Evolutionary conservation across 2,888 invertebrate species (phyloP), one percentile per base, ranked within the genome.

Genomic region (Branchinecta sandiegonensis): DNA sequence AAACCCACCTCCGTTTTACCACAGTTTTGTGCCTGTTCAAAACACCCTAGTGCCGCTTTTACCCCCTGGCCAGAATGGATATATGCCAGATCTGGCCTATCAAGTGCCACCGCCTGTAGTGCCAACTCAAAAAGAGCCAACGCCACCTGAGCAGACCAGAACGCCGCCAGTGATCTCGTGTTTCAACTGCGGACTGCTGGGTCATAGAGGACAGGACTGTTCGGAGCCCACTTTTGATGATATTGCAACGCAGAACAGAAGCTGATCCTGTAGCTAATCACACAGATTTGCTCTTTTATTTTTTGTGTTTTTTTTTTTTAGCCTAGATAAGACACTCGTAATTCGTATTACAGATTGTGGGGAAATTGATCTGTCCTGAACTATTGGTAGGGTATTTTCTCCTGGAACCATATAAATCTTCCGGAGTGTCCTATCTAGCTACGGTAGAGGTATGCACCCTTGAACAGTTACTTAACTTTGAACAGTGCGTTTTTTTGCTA

Each of bases 101-200:
- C 14, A n/a, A 56, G 63, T 56, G 63, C 63, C 63, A n/a, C 63
- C 63, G 23, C 63, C 63, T n/a, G 63, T 10, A n/a, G 63, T 56
- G 8, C 14, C 63, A 17, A 8, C 23, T n/a, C 63, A n/a, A 11
- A 56, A 56, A 23, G 63, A 56, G 63, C 8, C 8, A 9, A 56
- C 63, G n/a, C 63, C 63, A 11, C 63, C 63, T 56, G 63, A 56
- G 63, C 63, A 56, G 23, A 56, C 63, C 23, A 56, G 14, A 9
- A 56, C 63, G 63, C 63, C 63, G 23, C 63, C 63, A 17, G 63
- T 56, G 63, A 56, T 56, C 63, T 56, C 63, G n/a, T 56, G 63
- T 17, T 56, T 17, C 63, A 56, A 56, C 23, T 56, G 63, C 23
- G 63, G 63, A 17, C 63, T 17, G 23, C 63, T 17, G n/a, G 63